Conservation (phyloP, 2,888 invertebrate species). For the Perdita meconis region DNA sequence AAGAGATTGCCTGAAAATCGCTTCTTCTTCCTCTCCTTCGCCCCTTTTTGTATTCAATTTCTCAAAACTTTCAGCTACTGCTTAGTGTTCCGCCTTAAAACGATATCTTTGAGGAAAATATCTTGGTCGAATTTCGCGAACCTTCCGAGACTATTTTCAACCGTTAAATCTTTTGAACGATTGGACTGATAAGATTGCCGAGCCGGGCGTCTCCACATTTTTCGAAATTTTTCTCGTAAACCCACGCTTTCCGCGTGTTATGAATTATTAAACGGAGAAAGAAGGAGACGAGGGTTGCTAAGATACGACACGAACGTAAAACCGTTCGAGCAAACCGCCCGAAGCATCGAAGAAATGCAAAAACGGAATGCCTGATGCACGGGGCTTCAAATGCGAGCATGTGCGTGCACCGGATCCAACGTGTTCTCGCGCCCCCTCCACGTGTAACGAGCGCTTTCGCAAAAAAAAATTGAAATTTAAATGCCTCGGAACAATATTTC, state of each 20-base stretch:
- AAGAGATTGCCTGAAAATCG: not conserved
- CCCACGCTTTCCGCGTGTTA: not conserved
- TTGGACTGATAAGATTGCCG: not conserved
- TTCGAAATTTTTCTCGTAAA: not conserved
- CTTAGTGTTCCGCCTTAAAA: too few species aligned
- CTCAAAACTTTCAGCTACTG: too few species aligned
- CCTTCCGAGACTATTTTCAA: not conserved
- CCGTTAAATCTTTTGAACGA: not conserved
- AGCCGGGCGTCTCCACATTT: not conserved
- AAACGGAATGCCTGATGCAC: slow-evolving; percentile 35
- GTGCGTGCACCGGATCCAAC: not conserved
- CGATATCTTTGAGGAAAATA: too few species aligned
- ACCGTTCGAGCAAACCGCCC: slow-evolving; percentile 37
- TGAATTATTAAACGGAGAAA: slow-evolving; percentile 27
- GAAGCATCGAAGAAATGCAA: slow-evolving; percentile 18
- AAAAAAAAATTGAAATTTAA: slow-evolving; percentile 31
- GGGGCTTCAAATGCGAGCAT: not conserved
- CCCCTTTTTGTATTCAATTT: not conserved
- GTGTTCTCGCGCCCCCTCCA: not conserved
- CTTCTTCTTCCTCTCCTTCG: not conserved
- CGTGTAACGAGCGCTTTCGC: slow-evolving; percentile 16
- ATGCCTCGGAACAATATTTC: slow-evolving; percentile 42
- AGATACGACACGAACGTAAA: slow-evolving; percentile 46
- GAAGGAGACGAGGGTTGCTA: slow-evolving; percentile 36
- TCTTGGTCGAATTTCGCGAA: not conserved